Conservation (phyloP, 2,113 vertebrate species). For the Neofelis nebulosa region DNA sequence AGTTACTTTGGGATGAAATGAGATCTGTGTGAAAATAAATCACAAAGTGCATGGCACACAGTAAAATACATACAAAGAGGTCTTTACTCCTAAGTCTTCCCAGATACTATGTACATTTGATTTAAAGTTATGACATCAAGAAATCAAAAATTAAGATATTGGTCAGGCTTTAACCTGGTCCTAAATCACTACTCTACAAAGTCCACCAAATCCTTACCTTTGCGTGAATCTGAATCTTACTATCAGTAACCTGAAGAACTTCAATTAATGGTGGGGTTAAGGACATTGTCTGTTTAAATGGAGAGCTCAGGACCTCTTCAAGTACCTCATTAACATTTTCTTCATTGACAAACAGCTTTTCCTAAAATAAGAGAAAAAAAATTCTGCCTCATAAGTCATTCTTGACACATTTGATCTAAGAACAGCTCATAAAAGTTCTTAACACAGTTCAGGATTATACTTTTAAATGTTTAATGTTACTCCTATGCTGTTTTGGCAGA, state of each 20-base stretch:
- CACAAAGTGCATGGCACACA: background rate
- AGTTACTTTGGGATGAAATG: slow-evolving; percentile 43
- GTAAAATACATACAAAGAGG: background rate
- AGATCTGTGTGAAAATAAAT: background rate
- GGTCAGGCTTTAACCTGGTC: slow-evolving; percentile 2
- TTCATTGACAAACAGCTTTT: slow-evolving; percentile 85
- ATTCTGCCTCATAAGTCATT: background rate
- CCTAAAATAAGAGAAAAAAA: slow-evolving; percentile 77
- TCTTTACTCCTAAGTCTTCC: background rate
- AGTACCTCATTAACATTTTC: slow-evolving; percentile 87
- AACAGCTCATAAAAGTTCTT: background rate
- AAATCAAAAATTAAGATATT: slow-evolving; percentile 33
- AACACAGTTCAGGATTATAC: background rate
- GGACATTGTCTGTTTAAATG: slow-evolving; percentile 52
- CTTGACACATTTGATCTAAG: background rate
- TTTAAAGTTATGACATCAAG: slow-evolving; percentile 21
- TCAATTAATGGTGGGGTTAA: slow-evolving; percentile 80
- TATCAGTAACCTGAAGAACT: slow-evolving; percentile 84
- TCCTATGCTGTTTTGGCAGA: background rate
- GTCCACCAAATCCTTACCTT: slow-evolving; percentile 81
- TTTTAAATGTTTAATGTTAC: slow-evolving; percentile 37
- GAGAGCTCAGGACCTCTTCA: slow-evolving; percentile 59
- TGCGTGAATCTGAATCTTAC: slow-evolving; percentile 83
- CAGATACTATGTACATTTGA: background rate
- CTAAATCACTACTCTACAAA: background rate